Percentiles rank a stretch among this genome's conserved stretches.
Evolutionary conservation across 2,113 vertebrate genomes (phyloP).

Genomic region (Corydoras maculifer): DNA sequence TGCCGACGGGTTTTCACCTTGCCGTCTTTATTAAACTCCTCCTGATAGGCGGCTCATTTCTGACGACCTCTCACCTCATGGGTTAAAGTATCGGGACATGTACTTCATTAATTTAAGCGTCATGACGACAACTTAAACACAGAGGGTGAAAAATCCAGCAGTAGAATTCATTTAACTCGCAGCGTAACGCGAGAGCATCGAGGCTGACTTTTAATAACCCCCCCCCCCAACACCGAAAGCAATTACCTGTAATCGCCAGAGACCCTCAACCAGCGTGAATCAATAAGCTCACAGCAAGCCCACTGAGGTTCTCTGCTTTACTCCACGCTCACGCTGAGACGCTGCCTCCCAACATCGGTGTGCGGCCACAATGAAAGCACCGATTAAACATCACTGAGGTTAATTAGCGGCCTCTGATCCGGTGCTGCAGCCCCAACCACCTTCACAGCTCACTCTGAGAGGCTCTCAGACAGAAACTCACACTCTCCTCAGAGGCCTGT

Average conservation of each 20-base stretch:
- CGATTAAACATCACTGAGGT: background rate
- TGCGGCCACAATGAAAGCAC: background rate
- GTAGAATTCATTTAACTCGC: no score
- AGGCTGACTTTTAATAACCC: constrained; percentile 22
- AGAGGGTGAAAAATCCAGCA: no score
- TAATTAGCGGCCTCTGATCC: no score
- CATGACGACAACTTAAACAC: no score
- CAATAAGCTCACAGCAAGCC: constrained; percentile 13
- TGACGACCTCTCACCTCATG: no score
- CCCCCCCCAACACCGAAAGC: background rate
- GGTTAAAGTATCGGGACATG: no score
- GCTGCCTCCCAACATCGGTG: background rate
- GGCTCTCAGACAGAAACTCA: background rate
- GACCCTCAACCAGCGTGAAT: constrained; percentile 2
- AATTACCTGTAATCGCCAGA: constrained; percentile 1
- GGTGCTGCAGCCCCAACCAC: no score
- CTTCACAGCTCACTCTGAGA: no score
- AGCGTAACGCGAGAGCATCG: background rate
- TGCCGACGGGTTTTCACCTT: background rate
- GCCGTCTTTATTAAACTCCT: no score
- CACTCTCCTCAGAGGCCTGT: background rate
- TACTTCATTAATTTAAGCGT: no score
- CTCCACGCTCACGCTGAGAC: background rate
- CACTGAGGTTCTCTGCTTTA: background rate
- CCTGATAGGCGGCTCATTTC: no score